phyloP scores from a whole-genome alignment of 2,113 vertebrate genomes.

The Alces alces region DNA sequence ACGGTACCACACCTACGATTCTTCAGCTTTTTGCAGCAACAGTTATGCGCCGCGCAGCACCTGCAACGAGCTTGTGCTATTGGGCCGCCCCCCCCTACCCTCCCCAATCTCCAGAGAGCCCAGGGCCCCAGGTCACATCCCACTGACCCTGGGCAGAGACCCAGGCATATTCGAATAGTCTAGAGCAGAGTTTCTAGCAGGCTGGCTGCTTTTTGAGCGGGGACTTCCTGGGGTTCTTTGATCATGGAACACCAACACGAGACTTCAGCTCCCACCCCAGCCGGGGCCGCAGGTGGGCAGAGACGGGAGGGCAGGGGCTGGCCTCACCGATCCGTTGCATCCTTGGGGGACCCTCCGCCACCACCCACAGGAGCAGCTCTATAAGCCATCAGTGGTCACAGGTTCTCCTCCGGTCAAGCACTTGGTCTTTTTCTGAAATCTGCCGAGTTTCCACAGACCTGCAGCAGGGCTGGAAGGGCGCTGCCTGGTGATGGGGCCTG shows the following conservation, averaged over 20 bases:
- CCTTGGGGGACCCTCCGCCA: constrained; percentile 64
- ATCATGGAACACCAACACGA: accelerated
- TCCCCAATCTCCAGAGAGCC: neutral
- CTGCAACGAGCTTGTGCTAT: neutral
- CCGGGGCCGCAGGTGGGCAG: accelerated
- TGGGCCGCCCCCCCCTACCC: accelerated
- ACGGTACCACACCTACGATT: accelerated
- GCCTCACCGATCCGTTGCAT: constrained; percentile 57
- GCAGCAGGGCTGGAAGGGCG: constrained; percentile 32
- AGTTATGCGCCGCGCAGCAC: constrained; percentile 65
- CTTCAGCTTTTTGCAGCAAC: constrained; percentile 1
- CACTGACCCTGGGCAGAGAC: neutral
- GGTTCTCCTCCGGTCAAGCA: neutral
- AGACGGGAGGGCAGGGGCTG: neutral
- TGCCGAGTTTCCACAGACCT: neutral
- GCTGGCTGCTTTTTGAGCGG: neutral
- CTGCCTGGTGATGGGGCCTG: accelerated
- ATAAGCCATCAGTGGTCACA: neutral
- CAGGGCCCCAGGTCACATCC: neutral
- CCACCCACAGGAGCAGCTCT: constrained; percentile 59
- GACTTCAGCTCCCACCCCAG: neutral
- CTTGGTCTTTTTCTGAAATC: neutral
- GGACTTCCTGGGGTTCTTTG: neutral
- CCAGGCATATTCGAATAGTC: neutral
- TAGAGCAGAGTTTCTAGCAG: neutral